A percentile compares a stretch with the other conserved stretches of the same genome.
Conservation (phyloP, 2,113 vertebrate genomes). For the Xenotilapia leptura region DNA sequence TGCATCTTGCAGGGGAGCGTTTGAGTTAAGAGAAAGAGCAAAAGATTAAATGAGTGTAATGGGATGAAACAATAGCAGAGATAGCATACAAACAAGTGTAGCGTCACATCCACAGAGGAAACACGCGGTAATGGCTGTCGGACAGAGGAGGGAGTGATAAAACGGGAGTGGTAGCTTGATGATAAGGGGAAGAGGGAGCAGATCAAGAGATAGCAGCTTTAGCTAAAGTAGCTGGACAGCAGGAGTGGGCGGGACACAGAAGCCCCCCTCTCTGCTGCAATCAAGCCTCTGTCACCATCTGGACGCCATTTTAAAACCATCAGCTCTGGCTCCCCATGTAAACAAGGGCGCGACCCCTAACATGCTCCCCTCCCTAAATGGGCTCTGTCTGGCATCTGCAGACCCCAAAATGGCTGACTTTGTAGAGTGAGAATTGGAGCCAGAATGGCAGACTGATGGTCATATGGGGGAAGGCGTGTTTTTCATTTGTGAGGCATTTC, state of each 20-base stretch:
- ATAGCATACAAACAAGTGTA: conserved; percentile 1
- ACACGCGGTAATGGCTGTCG: not conserved
- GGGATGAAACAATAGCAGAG: not conserved
- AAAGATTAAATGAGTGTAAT: not conserved
- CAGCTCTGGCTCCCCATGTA: conserved; percentile 64
- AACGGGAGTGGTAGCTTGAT: conserved; percentile 16
- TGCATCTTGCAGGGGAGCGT: conserved; percentile 23
- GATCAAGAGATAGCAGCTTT: conserved; percentile 28
- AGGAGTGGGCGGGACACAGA: conserved; percentile 53
- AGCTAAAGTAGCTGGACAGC: conserved; percentile 56
- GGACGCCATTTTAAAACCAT: conserved; percentile 75
- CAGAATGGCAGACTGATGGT: conserved; percentile 42
- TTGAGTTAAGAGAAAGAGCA: not conserved
- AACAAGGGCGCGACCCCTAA: conserved; percentile 69
- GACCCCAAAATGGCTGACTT: conserved; percentile 61
- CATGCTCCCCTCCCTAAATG: conserved; percentile 61
- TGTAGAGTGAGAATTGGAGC: conserved; percentile 22
- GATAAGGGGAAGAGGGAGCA: conserved; percentile 14
- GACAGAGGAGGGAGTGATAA: conserved; percentile 9
- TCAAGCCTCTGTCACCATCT: conserved; percentile 69
- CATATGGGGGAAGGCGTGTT: not conserved
- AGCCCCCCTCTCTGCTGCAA: conserved; percentile 58
- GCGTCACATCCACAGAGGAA: not conserved
- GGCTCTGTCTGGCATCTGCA: conserved; percentile 57
- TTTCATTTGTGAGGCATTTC: conserved; percentile 1